phyloP scores from a whole-genome alignment of 2,113 vertebrate genomes.

The Notiomystis cincta region DNA sequence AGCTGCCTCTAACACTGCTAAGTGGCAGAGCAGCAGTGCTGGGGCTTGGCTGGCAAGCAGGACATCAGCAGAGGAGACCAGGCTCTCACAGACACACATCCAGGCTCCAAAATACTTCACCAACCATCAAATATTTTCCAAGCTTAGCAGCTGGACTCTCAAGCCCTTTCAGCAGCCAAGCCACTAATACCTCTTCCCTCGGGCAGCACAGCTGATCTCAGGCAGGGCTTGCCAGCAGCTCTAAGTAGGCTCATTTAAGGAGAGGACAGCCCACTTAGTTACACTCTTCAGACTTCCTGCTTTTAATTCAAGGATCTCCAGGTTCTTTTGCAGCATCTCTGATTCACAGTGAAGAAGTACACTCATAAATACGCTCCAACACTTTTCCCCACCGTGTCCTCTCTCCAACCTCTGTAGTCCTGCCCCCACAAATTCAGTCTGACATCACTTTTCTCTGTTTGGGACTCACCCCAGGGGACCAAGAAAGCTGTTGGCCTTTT shows the following conservation, averaged over 20 bases:
- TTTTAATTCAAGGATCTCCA: not conserved
- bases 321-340: not conserved
- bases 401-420: not conserved
- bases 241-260: not conserved
- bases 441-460: not conserved
- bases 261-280: not conserved
- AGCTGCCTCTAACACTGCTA: not conserved
- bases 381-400: not conserved
- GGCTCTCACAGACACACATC: not conserved
- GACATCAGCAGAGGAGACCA: not conserved
- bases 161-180: slow-evolving; percentile 26
- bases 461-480: not conserved
- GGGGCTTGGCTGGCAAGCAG: not conserved
- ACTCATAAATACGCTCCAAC: not conserved
- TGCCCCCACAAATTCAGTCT: not conserved
- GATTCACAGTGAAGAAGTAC: not conserved
- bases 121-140: slow-evolving; percentile 43
- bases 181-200: slow-evolving; percentile 34
- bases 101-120: slow-evolving; percentile 3
- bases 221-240: slow-evolving; percentile 26
- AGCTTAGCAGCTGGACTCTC: slow-evolving; percentile 22
- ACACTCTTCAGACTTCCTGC: not conserved
- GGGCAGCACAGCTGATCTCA: slow-evolving; percentile 44
- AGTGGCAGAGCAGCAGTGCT: not conserved
- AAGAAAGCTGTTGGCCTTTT: not conserved